phyloP scores from a whole-genome alignment of 2,888 invertebrate genomes.

The Pecten maximus region DNA sequence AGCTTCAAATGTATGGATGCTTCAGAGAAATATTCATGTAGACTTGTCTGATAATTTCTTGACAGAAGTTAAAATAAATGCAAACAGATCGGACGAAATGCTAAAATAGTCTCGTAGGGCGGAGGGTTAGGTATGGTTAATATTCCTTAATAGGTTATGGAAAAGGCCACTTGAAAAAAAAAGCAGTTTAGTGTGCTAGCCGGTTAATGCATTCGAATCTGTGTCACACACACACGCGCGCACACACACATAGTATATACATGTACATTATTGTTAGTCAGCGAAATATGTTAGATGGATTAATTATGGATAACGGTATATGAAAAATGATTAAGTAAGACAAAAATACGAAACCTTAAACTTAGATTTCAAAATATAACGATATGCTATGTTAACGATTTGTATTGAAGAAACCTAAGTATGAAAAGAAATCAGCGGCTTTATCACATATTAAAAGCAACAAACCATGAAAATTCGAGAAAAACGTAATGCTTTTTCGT shows the following conservation, averaged over 20 bases:
- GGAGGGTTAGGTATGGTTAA: not conserved
- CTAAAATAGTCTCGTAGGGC: not conserved
- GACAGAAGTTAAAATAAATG: not conserved
- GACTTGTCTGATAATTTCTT: not conserved
- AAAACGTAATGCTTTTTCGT: no score
- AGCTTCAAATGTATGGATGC: not conserved
- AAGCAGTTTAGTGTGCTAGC: not conserved
- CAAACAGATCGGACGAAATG: not conserved
- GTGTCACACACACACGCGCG: not conserved
- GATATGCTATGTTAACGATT: no score
- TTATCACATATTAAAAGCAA: no score
- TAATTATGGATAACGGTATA: no score
- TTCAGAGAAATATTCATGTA: not conserved
- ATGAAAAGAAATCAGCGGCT: no score
- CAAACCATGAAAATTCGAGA: no score
- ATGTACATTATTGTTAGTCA: no score
- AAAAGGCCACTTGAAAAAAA: conserved; percentile 22
- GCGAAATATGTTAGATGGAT: not conserved
- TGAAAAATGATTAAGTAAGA: no score
- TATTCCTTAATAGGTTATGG: conserved; percentile 2
- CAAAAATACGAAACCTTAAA: no score
- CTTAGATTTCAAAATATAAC: no score
- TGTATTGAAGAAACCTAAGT: no score
- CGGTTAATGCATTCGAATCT: not conserved
- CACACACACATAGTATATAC: no score